A percentile compares a stretch with the other conserved stretches of the same genome.
Conservation (phyloP, 2,888 invertebrate genomes). For the Thera obeliscata region DNA sequence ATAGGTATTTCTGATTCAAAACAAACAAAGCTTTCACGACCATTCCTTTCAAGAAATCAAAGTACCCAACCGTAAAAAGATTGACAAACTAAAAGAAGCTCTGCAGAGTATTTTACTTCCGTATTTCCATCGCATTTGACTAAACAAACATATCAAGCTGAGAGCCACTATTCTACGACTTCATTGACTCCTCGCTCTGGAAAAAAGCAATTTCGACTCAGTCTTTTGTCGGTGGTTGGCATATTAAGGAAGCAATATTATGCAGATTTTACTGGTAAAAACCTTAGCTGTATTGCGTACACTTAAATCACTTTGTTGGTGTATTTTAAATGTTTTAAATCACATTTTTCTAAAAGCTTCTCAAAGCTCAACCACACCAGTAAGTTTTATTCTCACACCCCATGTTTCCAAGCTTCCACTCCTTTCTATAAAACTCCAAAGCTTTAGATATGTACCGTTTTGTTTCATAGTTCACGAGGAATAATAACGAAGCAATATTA, state of each 20-base stretch:
- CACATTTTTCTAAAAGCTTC: not conserved
- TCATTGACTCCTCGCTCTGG: conserved; percentile 75
- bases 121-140: conserved; percentile 82
- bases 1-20: not conserved
- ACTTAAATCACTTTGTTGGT: not conserved
- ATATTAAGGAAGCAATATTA: conserved; percentile 83
- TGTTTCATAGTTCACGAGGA: conserved; percentile 69
- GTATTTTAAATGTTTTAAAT: not conserved
- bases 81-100: conserved; percentile 62
- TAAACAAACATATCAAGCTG: conserved; percentile 77
- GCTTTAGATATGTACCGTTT: conserved; percentile 58
- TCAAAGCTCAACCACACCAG: not conserved
- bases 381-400: not conserved
- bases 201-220: conserved; percentile 77
- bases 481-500: conserved; percentile 85
- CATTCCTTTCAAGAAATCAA: conserved; percentile 34
- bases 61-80: conserved; percentile 44
- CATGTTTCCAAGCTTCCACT: not conserved
- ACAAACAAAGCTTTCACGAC: conserved; percentile 21
- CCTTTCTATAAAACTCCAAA: conserved; percentile 42
- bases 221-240: conserved; percentile 63
- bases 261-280: conserved; percentile 64
- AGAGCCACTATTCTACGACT: conserved; percentile 71
- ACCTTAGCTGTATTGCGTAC: conserved; percentile 29
- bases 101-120: conserved; percentile 58